Base-by-base conservation (phyloP, 2,888 invertebrate species). In the Belgica antarctica region DNA sequence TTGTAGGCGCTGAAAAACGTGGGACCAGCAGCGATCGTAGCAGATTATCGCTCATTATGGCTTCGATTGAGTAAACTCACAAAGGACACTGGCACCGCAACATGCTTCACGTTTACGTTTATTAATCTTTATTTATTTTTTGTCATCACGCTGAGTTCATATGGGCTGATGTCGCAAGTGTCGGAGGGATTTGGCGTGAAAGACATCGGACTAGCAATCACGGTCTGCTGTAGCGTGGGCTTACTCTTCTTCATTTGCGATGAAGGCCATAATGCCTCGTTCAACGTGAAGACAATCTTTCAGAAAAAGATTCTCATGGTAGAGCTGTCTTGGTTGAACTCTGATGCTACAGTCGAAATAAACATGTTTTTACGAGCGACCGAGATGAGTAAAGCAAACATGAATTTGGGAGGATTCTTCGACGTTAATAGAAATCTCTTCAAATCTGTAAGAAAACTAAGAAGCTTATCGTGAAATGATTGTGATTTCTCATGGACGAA, bases 351-450 rank as follows among this genome's bases (percentile, higher is more conserved):
- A 76, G 87, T 88, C 7, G 89, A 89, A 77, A 87, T 89, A 27
- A 88, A 87, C 76, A 89, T 89, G 89, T 89, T 89, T 75, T 77
- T 89, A 68, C 81, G 88, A 57, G 89, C 89, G 27, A 89, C 89
- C 0, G 88, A 89, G 79, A 89, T 89, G 87, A 89, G 88, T 77
- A 87, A 88, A 0, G 87, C 89, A 2, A 86, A 87, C 74, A 88
- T 89, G 74, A 88, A 87, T 75, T 82, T 89, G 19, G 88, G 87
- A 8, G 89, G 89, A 28, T 89, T 88, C 77, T 88, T 89, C 73
- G 86, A 87, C 75, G 87, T 89, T 19, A 88, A 89, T 77, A 80
- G 89, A 47, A 86, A 84, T 73, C 82, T 89, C 17, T 89, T 89
- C 75, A 89, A 89, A 82, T 88, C 89, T 73, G 88, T 88, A 78